These are phyloP conservation scores for Cinara cedri DNA, from an alignment of 2,888 invertebrate species.

Conservation along the genomic window DNA sequence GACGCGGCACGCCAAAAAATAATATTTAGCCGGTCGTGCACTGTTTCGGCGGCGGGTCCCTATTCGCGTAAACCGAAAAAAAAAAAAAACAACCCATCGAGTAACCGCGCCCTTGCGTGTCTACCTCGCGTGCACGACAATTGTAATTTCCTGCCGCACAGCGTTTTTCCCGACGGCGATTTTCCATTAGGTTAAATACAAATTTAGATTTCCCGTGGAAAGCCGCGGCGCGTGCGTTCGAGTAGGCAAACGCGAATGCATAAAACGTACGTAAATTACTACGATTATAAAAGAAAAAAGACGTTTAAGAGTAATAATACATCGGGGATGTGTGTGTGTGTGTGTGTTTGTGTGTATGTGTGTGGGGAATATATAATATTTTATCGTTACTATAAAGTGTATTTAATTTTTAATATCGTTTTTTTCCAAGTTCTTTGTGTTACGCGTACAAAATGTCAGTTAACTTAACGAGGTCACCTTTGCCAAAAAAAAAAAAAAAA, in stretches of 20 bases:
- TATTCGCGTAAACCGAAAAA: too few relatives aligned
- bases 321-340: too few relatives aligned
- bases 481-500: conserved; percentile 25
- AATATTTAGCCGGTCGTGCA: too few relatives aligned
- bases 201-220: conserved; percentile 30
- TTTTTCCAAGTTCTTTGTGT: background rate
- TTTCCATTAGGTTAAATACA: conserved; percentile 48
- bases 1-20: too few relatives aligned
- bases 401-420: background rate
- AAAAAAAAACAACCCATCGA: background rate
- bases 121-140: conserved; percentile 40
- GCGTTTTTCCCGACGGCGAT: conserved; percentile 13
- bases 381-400: background rate
- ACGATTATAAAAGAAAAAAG: too few relatives aligned
- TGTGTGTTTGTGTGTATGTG: too few relatives aligned
- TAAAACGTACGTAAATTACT: background rate
- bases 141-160: conserved; percentile 23
- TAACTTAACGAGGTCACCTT: background rate
- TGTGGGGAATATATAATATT: background rate
- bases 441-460: conserved; percentile 29
- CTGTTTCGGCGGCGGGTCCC: too few relatives aligned
- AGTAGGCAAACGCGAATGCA: background rate
- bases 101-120: conserved; percentile 55
- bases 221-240: background rate
- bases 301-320: too few relatives aligned